A percentile compares a stretch with the other conserved stretches of the same genome.
These are phyloP conservation scores for Latheticus oryzae DNA, from an alignment of 2,888 invertebrate species.

Conservation along the genomic window DNA sequence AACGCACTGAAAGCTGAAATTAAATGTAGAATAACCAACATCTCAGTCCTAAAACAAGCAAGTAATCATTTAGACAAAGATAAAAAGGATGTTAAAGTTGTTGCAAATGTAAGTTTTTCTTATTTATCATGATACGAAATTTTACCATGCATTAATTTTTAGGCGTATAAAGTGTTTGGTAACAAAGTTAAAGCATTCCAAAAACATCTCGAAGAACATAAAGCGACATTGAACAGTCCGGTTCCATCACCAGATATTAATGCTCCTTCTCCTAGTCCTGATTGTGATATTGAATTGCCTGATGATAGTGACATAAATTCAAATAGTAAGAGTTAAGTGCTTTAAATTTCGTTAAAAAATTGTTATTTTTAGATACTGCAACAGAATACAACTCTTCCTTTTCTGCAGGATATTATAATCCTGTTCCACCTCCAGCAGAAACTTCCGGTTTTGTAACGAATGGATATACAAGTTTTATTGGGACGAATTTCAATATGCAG, in stretches of 20 bases:
- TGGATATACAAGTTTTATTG: slow-evolving; percentile 75
- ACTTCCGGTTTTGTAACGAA: slow-evolving; percentile 60
- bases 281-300: slow-evolving; percentile 83
- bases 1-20: slow-evolving; percentile 85
- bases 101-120: slow-evolving; percentile 84
- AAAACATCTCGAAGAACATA: slow-evolving; percentile 85
- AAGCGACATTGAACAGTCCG: slow-evolving; percentile 77
- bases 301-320: slow-evolving; percentile 52
- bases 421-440: slow-evolving; percentile 57
- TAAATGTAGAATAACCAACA: slow-evolving; percentile 80
- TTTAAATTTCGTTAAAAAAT: slow-evolving; percentile 10
- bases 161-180: slow-evolving; percentile 97
- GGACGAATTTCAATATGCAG: slow-evolving; percentile 71
- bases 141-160: slow-evolving; percentile 41
- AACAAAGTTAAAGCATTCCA: slow-evolving; percentile 87
- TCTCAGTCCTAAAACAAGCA: slow-evolving; percentile 83
- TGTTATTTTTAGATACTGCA: slow-evolving; percentile 14
- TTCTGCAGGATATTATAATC: slow-evolving; percentile 67
- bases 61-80: slow-evolving; percentile 91
- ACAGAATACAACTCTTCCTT: slow-evolving; percentile 42
- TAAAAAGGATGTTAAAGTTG: slow-evolving; percentile 93
- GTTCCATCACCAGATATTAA: slow-evolving; percentile 77
- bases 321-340: slow-evolving; percentile 18
- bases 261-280: slow-evolving; percentile 83
- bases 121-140: background rate